Evolutionary conservation across 2,113 vertebrate genomes (phyloP), one percentile per base, ranked within the genome.

Genomic region (Rallus limicola): DNA sequence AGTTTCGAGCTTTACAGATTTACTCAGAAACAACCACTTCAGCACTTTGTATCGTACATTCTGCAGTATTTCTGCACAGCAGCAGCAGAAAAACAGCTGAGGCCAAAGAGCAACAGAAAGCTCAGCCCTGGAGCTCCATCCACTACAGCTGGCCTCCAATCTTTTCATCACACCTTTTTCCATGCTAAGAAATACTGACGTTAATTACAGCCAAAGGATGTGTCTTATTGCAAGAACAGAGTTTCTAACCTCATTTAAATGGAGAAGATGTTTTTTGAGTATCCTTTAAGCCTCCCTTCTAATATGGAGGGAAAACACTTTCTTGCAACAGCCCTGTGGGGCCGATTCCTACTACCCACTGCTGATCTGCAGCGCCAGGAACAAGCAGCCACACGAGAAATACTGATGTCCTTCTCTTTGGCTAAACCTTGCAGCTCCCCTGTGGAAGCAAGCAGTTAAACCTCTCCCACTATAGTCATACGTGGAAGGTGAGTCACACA

Each of bases 371-470:
- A 88, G 33, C 1, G 17, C 53, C 81, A 92, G 55, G 38, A 91
- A 94, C 74, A 84, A 85, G 92, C 50, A 91, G 59, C 50, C 40
- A 91, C 74, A 92, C 67, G 83, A 72, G 16, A 81, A 92, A 92
- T 65, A 88, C 65, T 60, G 34, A 58, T 65, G 74, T 42, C 71
- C 60, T 81, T 42, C 80, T 88, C 86, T 86, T 76, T 13, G 16
- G 71, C 50, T 87, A 87, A 68, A 74, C 67, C 58, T 85, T 76
- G 62, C 83, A 92, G 69, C 70, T 92, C 76, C 86, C 58, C 62
- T 63, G 83, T 75, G 78, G 92, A 88, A 93, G 77, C 67, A 85
- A 84, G 81, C 81, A 94, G 77, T 69, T 76, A 91, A 84, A 79
- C 88, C 88, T 97, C 92, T 95, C 86, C 91, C 83, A 90, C 3